Evolutionary conservation across 2,888 invertebrate genomes (phyloP).

Genomic region (Cheilosia impressa): DNA sequence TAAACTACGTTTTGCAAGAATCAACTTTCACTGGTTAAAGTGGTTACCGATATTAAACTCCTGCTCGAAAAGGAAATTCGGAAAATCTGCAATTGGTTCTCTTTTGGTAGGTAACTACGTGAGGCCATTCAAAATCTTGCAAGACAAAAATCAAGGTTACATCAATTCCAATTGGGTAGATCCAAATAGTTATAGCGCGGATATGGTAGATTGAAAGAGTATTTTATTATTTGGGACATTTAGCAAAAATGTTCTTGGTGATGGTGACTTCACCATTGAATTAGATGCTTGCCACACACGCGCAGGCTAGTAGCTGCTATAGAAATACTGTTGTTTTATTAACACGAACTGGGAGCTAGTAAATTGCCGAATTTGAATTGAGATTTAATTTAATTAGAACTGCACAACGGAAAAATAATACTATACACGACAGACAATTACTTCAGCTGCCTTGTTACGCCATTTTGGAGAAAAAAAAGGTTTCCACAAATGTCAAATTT

Average conservation of each 20-base stretch:
- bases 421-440: conserved; percentile 36
- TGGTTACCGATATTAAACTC: not conserved
- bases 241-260: conserved; percentile 25
- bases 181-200: not conserved
- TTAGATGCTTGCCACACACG: conserved; percentile 1
- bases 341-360: not conserved
- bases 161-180: conserved; percentile 1
- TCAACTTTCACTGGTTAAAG: conserved; percentile 62
- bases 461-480: conserved; percentile 48
- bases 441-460: conserved; percentile 70
- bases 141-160: conserved; percentile 39
- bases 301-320: not conserved
- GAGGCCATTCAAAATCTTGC: conserved; percentile 57
- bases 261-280: conserved; percentile 45
- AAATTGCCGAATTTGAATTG: conserved; percentile 5
- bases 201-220: conserved; percentile 27
- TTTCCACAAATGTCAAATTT: conserved; percentile 48
- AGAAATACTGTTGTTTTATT: conserved; percentile 9
- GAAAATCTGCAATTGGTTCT: not conserved
- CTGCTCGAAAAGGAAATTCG: not conserved
- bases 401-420: conserved; percentile 25
- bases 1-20: conserved; percentile 7
- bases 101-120: conserved; percentile 20
- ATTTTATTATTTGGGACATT: conserved; percentile 39
- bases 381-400: conserved; percentile 64